Conservation (phyloP, 2,888 invertebrate genomes). For the Abscondita cerata region DNA sequence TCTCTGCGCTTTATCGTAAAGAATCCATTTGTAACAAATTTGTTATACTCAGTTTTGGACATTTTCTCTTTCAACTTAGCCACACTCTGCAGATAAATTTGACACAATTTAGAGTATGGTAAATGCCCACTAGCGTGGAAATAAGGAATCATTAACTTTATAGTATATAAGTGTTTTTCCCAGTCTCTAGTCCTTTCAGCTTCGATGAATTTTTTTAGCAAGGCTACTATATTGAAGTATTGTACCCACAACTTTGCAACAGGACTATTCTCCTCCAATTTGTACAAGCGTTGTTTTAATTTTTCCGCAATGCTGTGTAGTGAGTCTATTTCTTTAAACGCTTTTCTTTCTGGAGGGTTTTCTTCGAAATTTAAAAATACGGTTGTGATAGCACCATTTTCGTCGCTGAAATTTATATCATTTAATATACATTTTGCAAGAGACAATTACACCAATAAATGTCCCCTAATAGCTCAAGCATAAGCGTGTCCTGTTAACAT, state of each 20-base stretch:
- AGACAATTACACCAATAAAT: too few relatives aligned
- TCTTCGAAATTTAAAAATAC: neutral
- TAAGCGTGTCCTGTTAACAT: constrained; percentile 47
- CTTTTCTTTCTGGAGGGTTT: neutral
- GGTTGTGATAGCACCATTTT: neutral
- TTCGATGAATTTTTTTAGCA: constrained; percentile 42
- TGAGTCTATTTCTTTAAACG: too few relatives aligned
- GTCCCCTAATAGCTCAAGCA: neutral
- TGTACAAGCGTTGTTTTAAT: too few relatives aligned
- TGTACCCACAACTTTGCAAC: neutral
- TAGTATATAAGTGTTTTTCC: too few relatives aligned
- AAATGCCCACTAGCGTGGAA: constrained; percentile 37
- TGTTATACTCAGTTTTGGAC: constrained; percentile 43
- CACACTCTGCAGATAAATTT: neutral
- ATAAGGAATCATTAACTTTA: constrained; percentile 53
- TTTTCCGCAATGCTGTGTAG: neutral
- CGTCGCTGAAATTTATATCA: too few relatives aligned
- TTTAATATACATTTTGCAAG: too few relatives aligned
- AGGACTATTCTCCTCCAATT: neutral
- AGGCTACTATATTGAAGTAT: neutral
- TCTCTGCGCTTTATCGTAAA: constrained; percentile 52
- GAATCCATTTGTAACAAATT: constrained; percentile 47
- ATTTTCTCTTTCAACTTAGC: constrained; percentile 42
- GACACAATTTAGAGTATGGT: constrained; percentile 22
- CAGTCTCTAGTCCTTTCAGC: constrained; percentile 51